Base-by-base conservation (phyloP, 2,888 invertebrate species). In the Erannis defoliaria region DNA sequence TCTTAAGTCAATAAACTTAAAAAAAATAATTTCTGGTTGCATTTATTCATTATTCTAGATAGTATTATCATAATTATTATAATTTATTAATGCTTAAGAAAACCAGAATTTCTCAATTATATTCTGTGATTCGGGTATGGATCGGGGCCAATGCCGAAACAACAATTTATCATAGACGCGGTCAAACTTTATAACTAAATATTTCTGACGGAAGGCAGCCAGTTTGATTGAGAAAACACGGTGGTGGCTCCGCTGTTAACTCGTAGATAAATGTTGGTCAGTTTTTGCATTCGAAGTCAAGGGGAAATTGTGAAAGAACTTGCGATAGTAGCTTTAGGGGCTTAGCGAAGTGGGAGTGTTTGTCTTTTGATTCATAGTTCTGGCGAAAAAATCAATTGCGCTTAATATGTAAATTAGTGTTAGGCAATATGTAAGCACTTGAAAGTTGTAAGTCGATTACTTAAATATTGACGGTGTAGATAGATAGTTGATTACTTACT, bases 301-400 rank as follows among this genome's bases (percentile, higher is more conserved):
- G 42, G 42, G 42, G 42, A 12, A 10, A 42, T 42, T 42, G 42
- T 21, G 21, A 42, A 42, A 42, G 42, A 42, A 42, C 21, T 21
- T 42, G 42, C 12, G 6, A 5, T 3, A 21, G 21, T 8, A 21
- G 42, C 21, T 37, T 37, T 16, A 42, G 42, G 21, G 21, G 42
- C 12, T 18, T 42, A 42, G 42, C 10, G 1, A 21, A 33, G 33
- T 33, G 33, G 33, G 33, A 4, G 33, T 33, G 33, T 12, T 10
- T 33, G n/a, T 10, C 10, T n/a, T 12, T 10, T 33, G 10, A 12
- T 10, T 33, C n/a, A 33, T 33, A 33, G 33, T 33, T 26, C 26
- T 6, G 8, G 26, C 26, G 26, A 26, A 26, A 26, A 26, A 8
- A 26, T 2, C 8, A 26, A 26, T 2, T 5, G 5, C 1, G 26